Conservation (phyloP, 2,888 invertebrate species). For the Drosophila nr. perissopoda region DNA sequence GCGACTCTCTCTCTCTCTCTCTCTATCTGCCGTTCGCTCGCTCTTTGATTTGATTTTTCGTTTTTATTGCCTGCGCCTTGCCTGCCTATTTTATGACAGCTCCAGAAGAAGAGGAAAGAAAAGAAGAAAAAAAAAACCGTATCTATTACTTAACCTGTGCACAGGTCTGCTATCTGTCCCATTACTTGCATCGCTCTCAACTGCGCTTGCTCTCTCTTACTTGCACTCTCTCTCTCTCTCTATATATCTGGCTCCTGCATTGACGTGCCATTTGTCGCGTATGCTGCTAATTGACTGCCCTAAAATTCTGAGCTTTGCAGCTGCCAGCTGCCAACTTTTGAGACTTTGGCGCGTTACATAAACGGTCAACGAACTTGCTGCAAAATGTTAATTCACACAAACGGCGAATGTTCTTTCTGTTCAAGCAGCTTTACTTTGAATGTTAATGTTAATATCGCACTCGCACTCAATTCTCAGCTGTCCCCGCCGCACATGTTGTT, state of each 20-base stretch:
- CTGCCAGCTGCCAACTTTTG: conserved; percentile 34
- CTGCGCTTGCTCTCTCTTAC: conserved; percentile 7
- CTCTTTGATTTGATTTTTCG: conserved; percentile 54
- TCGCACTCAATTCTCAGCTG: conserved; percentile 27
- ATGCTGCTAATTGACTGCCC: conserved; percentile 58
- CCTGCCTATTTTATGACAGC: conserved; percentile 52
- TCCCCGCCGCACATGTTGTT: conserved; percentile 67
- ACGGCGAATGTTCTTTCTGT: background rate
- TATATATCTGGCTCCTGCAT: conserved; percentile 17
- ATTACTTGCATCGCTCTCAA: conserved; percentile 38
- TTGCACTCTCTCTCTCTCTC: conserved; percentile 24
- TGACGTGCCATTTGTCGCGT: conserved; percentile 67
- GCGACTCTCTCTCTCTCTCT: background rate
- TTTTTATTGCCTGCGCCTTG: conserved; percentile 44
- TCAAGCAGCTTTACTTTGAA: conserved; percentile 1
- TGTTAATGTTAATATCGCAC: background rate
- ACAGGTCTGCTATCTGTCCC: conserved; percentile 30
- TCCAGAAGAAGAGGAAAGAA: conserved; percentile 23
- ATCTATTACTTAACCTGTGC: conserved; percentile 70
- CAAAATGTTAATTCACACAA: conserved; percentile 5
- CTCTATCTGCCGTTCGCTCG: background rate
- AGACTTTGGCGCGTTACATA: conserved; percentile 62
- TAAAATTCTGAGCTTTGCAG: conserved; percentile 63
- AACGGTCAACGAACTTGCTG: conserved; percentile 61
- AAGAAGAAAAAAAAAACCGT: conserved; percentile 44